Percentiles rank a stretch among this genome's conserved stretches.
phyloP scores from a whole-genome alignment of 1,140 invertebrate species.

The Mya arenaria region DNA sequence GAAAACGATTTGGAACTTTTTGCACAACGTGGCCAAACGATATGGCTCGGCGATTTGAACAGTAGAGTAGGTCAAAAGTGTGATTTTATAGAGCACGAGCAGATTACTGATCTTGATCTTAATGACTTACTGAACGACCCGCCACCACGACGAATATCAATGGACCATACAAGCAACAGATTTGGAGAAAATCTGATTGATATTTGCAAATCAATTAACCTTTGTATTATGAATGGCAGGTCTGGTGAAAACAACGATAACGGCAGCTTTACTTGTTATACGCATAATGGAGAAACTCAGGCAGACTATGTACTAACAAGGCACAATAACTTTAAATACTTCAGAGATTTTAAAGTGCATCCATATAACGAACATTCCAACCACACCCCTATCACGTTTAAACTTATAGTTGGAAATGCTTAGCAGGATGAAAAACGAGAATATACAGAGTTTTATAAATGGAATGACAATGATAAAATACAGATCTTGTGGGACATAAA shows the following conservation, averaged over 20 bases:
- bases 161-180: constrained; percentile 1
- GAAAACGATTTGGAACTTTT: neutral
- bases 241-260: neutral
- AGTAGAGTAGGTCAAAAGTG: neutral
- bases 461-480: too few species aligned
- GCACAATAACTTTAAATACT: neutral
- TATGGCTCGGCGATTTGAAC: neutral
- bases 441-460: too few species aligned
- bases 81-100: constrained; percentile 6
- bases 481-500: too few species aligned
- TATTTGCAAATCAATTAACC: neutral
- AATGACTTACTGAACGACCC: neutral
- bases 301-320: neutral
- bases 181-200: constrained; percentile 1
- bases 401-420: too few species aligned
- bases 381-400: too few species aligned
- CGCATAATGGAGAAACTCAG: neutral
- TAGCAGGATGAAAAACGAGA: too few species aligned
- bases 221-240: neutral
- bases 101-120: neutral
- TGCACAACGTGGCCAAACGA: neutral
- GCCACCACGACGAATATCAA: neutral
- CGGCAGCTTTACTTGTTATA: neutral
- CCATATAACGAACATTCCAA: too few species aligned
- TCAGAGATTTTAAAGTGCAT: neutral